Percentiles rank a stretch among this genome's conserved stretches.
These are phyloP conservation scores for Polydrusus tereticollis DNA, from an alignment of 2,888 invertebrate genomes.

Conservation along the genomic window DNA sequence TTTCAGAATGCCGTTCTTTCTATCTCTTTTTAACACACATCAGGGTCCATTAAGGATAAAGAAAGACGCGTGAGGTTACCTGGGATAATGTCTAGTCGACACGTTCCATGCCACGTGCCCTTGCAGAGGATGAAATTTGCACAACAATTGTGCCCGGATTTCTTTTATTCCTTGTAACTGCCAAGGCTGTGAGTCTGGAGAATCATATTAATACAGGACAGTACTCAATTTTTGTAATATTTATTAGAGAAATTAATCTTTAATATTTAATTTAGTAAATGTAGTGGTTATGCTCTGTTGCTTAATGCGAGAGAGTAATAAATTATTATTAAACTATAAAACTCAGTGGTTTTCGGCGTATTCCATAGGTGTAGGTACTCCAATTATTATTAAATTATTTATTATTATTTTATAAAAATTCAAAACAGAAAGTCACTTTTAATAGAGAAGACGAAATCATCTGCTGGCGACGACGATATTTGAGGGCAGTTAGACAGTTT, in stretches of 20 bases:
- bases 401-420: no score
- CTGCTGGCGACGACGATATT: no score
- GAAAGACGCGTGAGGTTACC: constrained; percentile 45
- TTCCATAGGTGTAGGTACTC: no score
- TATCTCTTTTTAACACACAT: background rate
- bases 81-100: constrained; percentile 61
- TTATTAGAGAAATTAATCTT: background rate
- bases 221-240: background rate
- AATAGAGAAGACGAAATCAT: no score
- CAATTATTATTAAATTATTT: no score
- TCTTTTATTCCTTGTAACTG: constrained; percentile 64
- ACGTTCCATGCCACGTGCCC: constrained; percentile 66
- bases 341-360: no score
- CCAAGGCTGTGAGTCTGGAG: constrained; percentile 52
- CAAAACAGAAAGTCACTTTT: no score
- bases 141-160: constrained; percentile 65
- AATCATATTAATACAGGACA: background rate
- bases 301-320: no score
- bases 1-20: constrained; percentile 33
- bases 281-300: no score
- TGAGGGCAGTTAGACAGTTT: no score
- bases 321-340: no score
- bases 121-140: constrained; percentile 63
- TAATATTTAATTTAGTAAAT: no score
- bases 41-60: background rate